Conservation (phyloP, 2,888 invertebrate genomes). For the Apamea anceps region DNA sequence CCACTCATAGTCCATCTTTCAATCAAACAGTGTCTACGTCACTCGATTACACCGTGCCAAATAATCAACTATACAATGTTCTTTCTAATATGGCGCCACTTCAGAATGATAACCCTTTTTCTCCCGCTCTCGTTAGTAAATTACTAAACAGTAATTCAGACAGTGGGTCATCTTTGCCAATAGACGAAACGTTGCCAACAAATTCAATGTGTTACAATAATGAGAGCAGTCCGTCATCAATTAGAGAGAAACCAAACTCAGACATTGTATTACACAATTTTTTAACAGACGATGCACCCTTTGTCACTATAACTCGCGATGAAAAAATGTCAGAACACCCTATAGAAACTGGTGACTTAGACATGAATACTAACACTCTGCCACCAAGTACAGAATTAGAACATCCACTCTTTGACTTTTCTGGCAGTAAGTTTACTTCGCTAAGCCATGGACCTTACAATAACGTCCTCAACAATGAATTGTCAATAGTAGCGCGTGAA, state of each 20-base stretch:
- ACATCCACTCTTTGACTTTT: conserved; percentile 30
- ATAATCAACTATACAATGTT: conserved; percentile 2
- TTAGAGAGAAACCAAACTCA: conserved; percentile 15
- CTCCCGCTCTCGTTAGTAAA: conserved; percentile 26
- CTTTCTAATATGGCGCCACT: conserved; percentile 35
- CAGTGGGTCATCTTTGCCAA: conserved; percentile 34
- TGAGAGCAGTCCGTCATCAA: conserved; percentile 32
- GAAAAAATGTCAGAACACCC: not conserved
- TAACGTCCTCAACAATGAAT: conserved; percentile 23
- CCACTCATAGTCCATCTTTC: not conserved
- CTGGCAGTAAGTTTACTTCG: conserved; percentile 3
- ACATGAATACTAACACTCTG: not conserved
- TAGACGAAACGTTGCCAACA: conserved; percentile 46
- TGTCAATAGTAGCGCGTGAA: conserved; percentile 25
- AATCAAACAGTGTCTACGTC: conserved; percentile 13
- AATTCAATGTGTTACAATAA: conserved; percentile 55
- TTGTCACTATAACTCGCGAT: not conserved
- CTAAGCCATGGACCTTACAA: conserved; percentile 15
- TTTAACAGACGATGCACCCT: conserved; percentile 6
- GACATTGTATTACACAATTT: conserved; percentile 3
- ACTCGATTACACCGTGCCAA: conserved; percentile 10
- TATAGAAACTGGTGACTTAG: not conserved
- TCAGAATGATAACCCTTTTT: conserved; percentile 16
- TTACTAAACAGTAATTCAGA: conserved; percentile 28
- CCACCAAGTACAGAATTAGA: conserved; percentile 22